Evolutionary conservation across 35 echinoderm and acorn worm species (phyloP).

Genomic region (Ophioderma brevispina): DNA sequence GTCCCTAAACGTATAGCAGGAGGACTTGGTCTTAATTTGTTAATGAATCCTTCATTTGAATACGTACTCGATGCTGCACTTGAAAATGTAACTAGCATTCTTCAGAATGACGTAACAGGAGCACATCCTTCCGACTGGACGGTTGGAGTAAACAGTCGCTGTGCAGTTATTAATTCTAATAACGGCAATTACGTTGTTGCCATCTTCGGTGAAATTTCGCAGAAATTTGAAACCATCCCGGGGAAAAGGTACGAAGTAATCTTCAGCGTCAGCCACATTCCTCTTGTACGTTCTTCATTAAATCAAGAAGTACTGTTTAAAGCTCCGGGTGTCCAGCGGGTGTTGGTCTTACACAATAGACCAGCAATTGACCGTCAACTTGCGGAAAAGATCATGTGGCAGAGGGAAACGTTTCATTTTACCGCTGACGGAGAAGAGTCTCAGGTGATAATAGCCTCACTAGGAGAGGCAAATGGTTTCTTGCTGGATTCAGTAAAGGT

Average conservation of each 20-base stretch:
- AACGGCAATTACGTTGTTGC: neutral
- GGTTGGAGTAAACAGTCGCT: too few species aligned
- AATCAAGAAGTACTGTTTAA: slow-evolving; percentile 29
- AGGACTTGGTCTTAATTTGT: neutral
- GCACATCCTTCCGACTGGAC: too few species aligned
- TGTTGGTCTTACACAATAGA: slow-evolving; percentile 33
- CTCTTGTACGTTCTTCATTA: neutral
- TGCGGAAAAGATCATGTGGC: neutral
- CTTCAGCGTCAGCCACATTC: slow-evolving; percentile 10
- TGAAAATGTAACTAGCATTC: too few species aligned
- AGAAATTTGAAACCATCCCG: neutral
- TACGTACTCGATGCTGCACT: too few species aligned
- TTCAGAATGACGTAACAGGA: too few species aligned
- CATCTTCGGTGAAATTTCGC: neutral
- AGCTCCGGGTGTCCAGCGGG: slow-evolving; percentile 7
- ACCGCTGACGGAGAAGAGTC: slow-evolving; percentile 18
- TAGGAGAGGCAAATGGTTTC: slow-evolving; percentile 16
- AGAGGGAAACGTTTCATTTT: slow-evolving; percentile 12
- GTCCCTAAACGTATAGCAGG: neutral
- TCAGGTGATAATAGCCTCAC: neutral
- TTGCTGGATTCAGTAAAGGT: slow-evolving; percentile 19
- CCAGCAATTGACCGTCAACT: neutral
- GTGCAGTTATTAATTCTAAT: too few species aligned
- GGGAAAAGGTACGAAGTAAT: neutral
- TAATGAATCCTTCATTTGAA: slow-evolving; percentile 47